Base-by-base conservation (phyloP, 2,113 vertebrate genomes). In the Cyphomyrus plagiostoma region DNA sequence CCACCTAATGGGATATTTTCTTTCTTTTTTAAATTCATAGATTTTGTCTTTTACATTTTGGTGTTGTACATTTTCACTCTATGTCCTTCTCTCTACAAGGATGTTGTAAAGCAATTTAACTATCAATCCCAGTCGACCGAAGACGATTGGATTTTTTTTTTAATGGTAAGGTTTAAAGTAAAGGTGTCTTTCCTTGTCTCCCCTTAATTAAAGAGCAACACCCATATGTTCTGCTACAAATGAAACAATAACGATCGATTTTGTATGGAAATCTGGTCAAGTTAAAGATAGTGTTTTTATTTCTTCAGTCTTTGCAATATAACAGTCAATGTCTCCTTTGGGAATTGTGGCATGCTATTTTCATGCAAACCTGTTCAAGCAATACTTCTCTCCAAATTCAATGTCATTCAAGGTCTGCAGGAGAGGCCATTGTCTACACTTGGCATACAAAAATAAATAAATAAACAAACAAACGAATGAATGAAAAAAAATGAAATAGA, bases 21-120 rank as follows among this genome's bases (percentile, higher is more conserved):
- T 66, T 83, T 48, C 3, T 11, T 42, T 45, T 48, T 84, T 84
- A 48, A n/a, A 70, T 48, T 84, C 3, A 3, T n/a, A n/a, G 45
- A 19, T 48, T 84, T 84, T 10, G 19, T 84, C 35, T 84, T 13
- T n/a, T 84, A 52, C 50, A 17, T 52, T 52, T 52, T 17, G 50
- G 13, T 52, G 13, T 52, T 42, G 9, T 84, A 4, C 21, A 84
- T 84, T 46, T 84, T 84, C 45, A 11, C 42, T 84, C 42, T 48
- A 10, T 83, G 42, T 48, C 82, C 45, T 48, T 84, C 42, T 48
- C 21, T 84, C 45, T 48, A 45, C 82, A n/a, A 23, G 82, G 82
- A 84, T 84, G 82, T 48, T 84, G 82, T 84, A 48, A 80, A 84
- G 48, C 82, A 48, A 84, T 84, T 84, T 84, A 84, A 84, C 82